Conservation (phyloP, 1,140 invertebrate species). For the Drosophila mojavensis region DNA sequence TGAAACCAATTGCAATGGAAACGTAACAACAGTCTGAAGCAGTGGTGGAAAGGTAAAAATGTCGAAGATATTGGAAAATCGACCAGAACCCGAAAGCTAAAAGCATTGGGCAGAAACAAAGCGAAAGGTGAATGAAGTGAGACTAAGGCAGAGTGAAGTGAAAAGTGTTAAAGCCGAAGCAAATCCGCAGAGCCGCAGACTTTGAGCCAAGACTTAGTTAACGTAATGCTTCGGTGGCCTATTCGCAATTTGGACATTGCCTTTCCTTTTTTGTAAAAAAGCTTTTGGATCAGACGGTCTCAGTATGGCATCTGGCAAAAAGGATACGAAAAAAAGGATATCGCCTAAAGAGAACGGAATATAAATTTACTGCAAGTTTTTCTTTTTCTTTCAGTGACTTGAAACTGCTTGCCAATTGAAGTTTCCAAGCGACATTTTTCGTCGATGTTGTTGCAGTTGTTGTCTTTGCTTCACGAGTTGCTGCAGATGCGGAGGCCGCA, state of each 20-base stretch:
- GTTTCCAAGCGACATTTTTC: conserved; percentile 21
- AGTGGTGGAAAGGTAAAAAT: background rate
- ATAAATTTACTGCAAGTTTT: conserved; percentile 3
- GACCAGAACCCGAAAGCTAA: conserved; percentile 1
- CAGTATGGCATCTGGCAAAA: conserved; percentile 23
- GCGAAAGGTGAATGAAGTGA: background rate
- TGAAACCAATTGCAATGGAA: background rate
- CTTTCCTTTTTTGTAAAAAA: background rate
- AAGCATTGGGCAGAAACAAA: conserved; percentile 7
- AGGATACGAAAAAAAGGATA: conserved; percentile 4
- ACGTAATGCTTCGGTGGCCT: conserved; percentile 22
- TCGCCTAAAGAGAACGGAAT: background rate
- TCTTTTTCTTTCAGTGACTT: background rate
- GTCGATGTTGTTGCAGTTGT: background rate
- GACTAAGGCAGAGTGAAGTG: conserved; percentile 19
- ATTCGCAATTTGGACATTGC: conserved; percentile 23
- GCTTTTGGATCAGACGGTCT: conserved; percentile 5
- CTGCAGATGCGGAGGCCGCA: background rate
- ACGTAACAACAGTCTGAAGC: conserved; percentile 2
- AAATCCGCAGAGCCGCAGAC: conserved; percentile 29
- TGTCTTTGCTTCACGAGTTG: conserved; percentile 20
- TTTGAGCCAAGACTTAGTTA: conserved; percentile 39
- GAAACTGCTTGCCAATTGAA: conserved; percentile 24
- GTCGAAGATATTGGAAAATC: background rate
- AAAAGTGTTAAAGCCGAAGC: conserved; percentile 39